Evolutionary conservation across 1,140 invertebrate species (phyloP).

Genomic region (Lordiphosa stackelbergi): DNA sequence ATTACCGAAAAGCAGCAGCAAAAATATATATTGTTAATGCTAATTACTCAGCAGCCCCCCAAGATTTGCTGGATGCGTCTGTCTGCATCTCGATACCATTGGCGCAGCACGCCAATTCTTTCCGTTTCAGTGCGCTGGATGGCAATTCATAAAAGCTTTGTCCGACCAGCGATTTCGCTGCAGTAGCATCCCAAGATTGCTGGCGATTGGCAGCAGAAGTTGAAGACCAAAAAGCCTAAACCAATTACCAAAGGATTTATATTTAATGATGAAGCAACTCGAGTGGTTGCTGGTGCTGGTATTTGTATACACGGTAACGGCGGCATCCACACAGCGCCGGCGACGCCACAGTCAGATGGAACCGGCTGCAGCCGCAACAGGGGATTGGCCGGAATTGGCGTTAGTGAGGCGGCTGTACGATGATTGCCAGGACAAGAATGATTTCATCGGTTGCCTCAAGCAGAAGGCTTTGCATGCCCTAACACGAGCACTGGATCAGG

Average conservation of each 20-base stretch:
- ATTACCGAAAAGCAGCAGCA: slow-evolving; percentile 26
- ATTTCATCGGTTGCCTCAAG: slow-evolving; percentile 80
- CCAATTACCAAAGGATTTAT: too few relatives aligned
- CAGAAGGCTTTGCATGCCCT: slow-evolving; percentile 80
- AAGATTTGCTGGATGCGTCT: slow-evolving; percentile 27
- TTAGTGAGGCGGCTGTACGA: slow-evolving; percentile 80
- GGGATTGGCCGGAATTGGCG: slow-evolving; percentile 48
- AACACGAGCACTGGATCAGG: slow-evolving; percentile 79
- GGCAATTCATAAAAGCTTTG: slow-evolving; percentile 72
- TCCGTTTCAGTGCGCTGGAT: slow-evolving; percentile 52
- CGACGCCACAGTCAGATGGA: slow-evolving; percentile 29
- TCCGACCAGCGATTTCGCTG: slow-evolving; percentile 57
- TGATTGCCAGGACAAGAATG: slow-evolving; percentile 80
- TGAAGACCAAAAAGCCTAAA: too few relatives aligned
- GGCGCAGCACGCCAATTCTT: slow-evolving; percentile 65
- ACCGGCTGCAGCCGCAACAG: not conserved
- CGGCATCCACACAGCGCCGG: slow-evolving; percentile 21
- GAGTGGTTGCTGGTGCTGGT: slow-evolving; percentile 57
- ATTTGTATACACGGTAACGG: slow-evolving; percentile 29
- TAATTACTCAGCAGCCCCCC: slow-evolving; percentile 12
- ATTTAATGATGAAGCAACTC: slow-evolving; percentile 37
- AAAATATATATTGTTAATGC: slow-evolving; percentile 58
- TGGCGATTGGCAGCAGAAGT: slow-evolving; percentile 5
- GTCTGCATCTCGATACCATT: slow-evolving; percentile 37
- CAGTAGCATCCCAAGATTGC: slow-evolving; percentile 66